Evolutionary conservation across 1,140 invertebrate genomes (phyloP).

Genomic region (Lordiphosa clarofinis): DNA sequence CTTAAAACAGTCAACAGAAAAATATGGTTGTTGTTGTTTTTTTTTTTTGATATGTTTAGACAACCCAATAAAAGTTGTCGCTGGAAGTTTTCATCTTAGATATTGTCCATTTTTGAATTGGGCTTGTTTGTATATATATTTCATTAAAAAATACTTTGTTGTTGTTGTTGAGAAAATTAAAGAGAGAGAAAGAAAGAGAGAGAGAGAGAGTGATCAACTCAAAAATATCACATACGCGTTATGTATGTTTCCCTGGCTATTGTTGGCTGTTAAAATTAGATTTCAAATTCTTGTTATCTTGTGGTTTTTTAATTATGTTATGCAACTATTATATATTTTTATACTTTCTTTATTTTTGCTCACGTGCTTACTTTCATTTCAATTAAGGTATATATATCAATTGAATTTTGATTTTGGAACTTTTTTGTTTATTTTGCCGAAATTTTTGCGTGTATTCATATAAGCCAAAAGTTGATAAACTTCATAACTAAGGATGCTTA

Average conservation of each 20-base stretch:
- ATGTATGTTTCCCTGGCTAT: slow-evolving; percentile 80
- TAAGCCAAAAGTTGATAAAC: slow-evolving; percentile 70
- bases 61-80: slow-evolving; percentile 73
- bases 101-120: slow-evolving; percentile 70
- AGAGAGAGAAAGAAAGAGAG: slow-evolving; percentile 38
- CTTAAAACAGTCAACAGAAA: slow-evolving; percentile 65
- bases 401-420: slow-evolving; percentile 55
- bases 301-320: slow-evolving; percentile 29
- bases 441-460: slow-evolving; percentile 40
- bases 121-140: slow-evolving; percentile 46
- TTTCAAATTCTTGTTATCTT: slow-evolving; percentile 39
- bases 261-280: slow-evolving; percentile 70
- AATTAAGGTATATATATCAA: slow-evolving; percentile 72
- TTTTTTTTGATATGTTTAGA: slow-evolving; percentile 78
- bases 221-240: slow-evolving; percentile 80
- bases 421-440: slow-evolving; percentile 38
- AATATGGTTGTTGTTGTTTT: slow-evolving; percentile 13
- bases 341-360: slow-evolving; percentile 37
- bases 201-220: slow-evolving; percentile 60
- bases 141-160: slow-evolving; percentile 13
- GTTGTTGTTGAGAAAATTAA: slow-evolving; percentile 36
- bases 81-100: slow-evolving; percentile 62
- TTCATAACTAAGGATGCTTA: slow-evolving; percentile 11
- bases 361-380: slow-evolving; percentile 38
- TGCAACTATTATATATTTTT: slow-evolving; percentile 65